Conservation (phyloP, 2,113 vertebrate genomes). For the Pteronura brasiliensis region DNA sequence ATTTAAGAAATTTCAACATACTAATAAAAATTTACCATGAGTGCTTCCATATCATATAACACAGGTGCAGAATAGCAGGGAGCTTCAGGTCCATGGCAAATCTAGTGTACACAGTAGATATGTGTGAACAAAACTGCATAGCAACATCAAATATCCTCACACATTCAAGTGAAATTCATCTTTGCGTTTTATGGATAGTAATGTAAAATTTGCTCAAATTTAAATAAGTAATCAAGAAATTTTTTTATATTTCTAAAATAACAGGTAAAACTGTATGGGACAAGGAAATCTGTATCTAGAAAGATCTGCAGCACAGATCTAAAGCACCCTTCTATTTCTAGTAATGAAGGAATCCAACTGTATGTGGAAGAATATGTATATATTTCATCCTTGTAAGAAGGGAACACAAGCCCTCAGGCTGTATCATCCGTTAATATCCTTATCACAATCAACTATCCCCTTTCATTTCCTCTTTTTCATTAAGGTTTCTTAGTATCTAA, state of each 20-base stretch:
- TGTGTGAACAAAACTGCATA: neutral
- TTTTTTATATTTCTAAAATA: constrained; percentile 19
- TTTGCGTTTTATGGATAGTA: neutral
- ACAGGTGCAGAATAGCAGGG: neutral
- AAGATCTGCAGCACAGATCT: neutral
- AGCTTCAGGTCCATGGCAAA: neutral
- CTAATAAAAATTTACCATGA: neutral
- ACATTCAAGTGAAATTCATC: neutral
- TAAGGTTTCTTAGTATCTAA: neutral
- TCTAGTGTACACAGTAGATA: neutral
- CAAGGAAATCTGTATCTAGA: neutral
- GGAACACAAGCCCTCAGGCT: neutral
- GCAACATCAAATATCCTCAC: neutral
- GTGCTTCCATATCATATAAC: neutral
- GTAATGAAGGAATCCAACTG: neutral
- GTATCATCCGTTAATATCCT: neutral
- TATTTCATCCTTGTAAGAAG: neutral
- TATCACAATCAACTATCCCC: neutral
- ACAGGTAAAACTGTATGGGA: neutral
- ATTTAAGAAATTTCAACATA: neutral
- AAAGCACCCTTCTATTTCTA: neutral
- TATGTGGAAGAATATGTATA: neutral
- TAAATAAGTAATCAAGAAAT: neutral
- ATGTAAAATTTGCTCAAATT: constrained; percentile 21
- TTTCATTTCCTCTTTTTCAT: neutral